These are phyloP conservation scores for Danionella cerebrum DNA, from an alignment of 2,113 vertebrate species.

Conservation along the genomic window DNA sequence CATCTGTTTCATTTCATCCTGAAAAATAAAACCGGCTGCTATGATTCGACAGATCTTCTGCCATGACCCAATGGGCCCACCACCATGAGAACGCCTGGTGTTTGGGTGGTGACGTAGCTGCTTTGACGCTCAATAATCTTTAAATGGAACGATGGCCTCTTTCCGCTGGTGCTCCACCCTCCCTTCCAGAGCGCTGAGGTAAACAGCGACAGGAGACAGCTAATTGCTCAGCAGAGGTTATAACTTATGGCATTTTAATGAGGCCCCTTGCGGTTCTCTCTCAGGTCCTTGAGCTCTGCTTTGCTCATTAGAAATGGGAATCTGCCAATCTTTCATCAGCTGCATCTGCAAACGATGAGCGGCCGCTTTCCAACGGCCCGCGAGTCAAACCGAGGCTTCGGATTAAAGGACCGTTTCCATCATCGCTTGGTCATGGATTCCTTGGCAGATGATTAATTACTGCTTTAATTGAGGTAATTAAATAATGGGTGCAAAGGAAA, in stretches of 20 bases:
- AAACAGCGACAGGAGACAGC: constrained; percentile 14
- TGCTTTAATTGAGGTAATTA: constrained; percentile 28
- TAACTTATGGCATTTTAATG: constrained; percentile 45
- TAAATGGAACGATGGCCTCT: background rate
- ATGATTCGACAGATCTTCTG: no score
- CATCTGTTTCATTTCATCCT: no score
- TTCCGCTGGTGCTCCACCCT: background rate
- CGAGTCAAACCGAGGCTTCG: constrained; percentile 8
- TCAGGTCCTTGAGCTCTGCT: constrained; percentile 28
- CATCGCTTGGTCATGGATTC: constrained; percentile 17
- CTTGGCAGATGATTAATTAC: constrained; percentile 28
- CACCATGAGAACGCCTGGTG: no score
- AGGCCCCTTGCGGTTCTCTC: constrained; percentile 50
- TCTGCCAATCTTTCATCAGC: constrained; percentile 41
- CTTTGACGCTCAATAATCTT: no score
- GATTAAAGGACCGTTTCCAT: constrained; percentile 26
- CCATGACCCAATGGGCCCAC: no score
- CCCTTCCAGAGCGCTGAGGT: background rate
- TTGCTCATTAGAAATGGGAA: constrained; percentile 51
- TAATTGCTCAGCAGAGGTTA: constrained; percentile 16
- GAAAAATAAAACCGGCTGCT: no score
- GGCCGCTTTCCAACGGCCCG: constrained; percentile 10
- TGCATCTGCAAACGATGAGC: constrained; percentile 23
- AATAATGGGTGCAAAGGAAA: constrained; percentile 19
- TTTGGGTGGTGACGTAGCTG: no score